A percentile compares a stretch with the other conserved stretches of the same genome.
phyloP scores from a whole-genome alignment of 1,140 invertebrate species.

The Drosophila orena region DNA sequence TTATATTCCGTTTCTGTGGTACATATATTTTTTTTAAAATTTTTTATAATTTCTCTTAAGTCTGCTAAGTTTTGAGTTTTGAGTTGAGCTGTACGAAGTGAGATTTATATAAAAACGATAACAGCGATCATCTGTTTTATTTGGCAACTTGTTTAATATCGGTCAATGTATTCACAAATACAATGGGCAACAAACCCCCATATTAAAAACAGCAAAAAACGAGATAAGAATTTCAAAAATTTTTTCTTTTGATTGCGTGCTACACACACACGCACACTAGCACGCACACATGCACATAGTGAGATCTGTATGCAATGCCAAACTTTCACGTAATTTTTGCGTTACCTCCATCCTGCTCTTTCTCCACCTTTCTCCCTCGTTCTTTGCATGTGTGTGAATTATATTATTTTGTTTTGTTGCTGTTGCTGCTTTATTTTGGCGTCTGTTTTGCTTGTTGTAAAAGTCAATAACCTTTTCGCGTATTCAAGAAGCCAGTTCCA shows the following conservation, averaged over 20 bases:
- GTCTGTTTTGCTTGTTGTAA: slow-evolving; percentile 81
- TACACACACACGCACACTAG: slow-evolving; percentile 4
- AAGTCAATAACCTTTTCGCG: slow-evolving; percentile 80
- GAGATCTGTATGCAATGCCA: slow-evolving; percentile 67
- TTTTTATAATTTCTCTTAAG: not conserved
- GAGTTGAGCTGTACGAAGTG: not conserved
- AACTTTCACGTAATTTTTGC: slow-evolving; percentile 83
- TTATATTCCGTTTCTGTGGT: too few relatives aligned
- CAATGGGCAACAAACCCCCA: slow-evolving; percentile 38
- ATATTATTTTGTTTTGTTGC: slow-evolving; percentile 67
- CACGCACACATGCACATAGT: not conserved
- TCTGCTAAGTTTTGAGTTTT: too few relatives aligned
- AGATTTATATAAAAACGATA: slow-evolving; percentile 10
- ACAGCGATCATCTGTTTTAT: slow-evolving; percentile 57
- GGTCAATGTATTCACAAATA: slow-evolving; percentile 77
- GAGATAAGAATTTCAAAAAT: slow-evolving; percentile 81
- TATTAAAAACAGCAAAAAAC: slow-evolving; percentile 50
- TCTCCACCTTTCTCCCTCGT: slow-evolving; percentile 22
- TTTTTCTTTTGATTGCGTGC: slow-evolving; percentile 76
- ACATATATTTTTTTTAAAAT: not conserved
- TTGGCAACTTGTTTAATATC: slow-evolving; percentile 79
- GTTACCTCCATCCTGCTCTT: slow-evolving; percentile 22
- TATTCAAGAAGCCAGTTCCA: slow-evolving; percentile 74
- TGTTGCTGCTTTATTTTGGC: slow-evolving; percentile 47
- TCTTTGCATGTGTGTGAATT: slow-evolving; percentile 63